A percentile compares a stretch with the other conserved stretches of the same genome.
These are phyloP conservation scores for Drosophila bocqueti DNA, from an alignment of 1,140 invertebrate genomes.

Conservation along the genomic window DNA sequence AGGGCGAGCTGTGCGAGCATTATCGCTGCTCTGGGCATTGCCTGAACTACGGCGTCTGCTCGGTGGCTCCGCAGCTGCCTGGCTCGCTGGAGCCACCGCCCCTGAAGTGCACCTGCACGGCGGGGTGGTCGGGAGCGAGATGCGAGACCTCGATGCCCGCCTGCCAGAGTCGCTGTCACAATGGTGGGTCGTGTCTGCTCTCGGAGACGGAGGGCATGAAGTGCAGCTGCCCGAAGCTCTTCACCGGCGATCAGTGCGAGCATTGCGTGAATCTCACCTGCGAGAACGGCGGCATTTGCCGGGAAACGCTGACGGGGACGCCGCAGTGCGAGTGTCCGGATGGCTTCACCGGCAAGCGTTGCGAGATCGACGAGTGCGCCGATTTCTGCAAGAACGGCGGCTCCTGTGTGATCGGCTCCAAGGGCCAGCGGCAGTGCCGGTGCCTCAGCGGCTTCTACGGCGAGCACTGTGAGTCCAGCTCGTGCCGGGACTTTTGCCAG, in stretches of 20 bases:
- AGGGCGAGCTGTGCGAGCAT: constrained; percentile 88
- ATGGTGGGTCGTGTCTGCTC: constrained; percentile 77
- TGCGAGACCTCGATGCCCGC: constrained; percentile 87
- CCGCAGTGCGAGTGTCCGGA: constrained; percentile 87
- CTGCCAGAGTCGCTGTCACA: constrained; percentile 85
- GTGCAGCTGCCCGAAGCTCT: constrained; percentile 77
- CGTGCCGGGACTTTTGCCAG: constrained; percentile 86
- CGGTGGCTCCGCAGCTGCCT: constrained; percentile 76
- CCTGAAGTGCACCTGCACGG: constrained; percentile 87
- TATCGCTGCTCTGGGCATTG: constrained; percentile 89
- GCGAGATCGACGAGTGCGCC: constrained; percentile 85
- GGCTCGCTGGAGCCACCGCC: constrained; percentile 65
- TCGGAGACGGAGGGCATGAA: constrained; percentile 74
- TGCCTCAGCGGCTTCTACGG: constrained; percentile 87
- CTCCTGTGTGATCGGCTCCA: constrained; percentile 85
- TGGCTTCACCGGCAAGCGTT: constrained; percentile 75
- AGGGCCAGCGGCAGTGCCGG: constrained; percentile 85
- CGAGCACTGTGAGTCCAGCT: constrained; percentile 86
- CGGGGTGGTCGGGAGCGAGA: constrained; percentile 88
- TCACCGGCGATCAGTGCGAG: constrained; percentile 80
- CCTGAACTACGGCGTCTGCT: constrained; percentile 88
- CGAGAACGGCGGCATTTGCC: constrained; percentile 81
- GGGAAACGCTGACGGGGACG: constrained; percentile 76
- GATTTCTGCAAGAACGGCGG: constrained; percentile 87
- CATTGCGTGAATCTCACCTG: constrained; percentile 81